Conservation (phyloP, 2,113 vertebrate species). For the Trinectes maculatus region DNA sequence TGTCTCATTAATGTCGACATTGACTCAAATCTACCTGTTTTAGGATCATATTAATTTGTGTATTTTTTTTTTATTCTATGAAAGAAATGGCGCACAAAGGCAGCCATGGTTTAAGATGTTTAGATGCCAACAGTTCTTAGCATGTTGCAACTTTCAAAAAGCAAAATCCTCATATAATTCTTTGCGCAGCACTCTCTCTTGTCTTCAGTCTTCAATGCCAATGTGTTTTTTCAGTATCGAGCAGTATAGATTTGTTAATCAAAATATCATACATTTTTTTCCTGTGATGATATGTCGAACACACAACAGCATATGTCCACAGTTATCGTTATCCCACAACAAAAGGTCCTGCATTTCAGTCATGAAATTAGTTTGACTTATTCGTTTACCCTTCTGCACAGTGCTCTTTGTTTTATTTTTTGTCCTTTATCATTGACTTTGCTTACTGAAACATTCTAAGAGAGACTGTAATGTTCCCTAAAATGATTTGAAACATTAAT, state of each 20-base stretch:
- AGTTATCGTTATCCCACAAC: conserved; percentile 26
- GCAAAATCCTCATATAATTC: not conserved
- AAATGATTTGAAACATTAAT: conserved; percentile 35
- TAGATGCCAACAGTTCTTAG: conserved; percentile 26
- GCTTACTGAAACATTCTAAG: conserved; percentile 19
- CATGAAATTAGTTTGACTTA: conserved; percentile 17
- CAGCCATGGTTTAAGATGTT: conserved; percentile 10
- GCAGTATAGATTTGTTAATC: conserved; percentile 8
- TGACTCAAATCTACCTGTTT: not conserved
- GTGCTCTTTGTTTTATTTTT: conserved; percentile 12
- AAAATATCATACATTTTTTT: conserved; percentile 16
- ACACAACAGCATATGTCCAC: conserved; percentile 19
- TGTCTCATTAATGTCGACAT: not conserved
- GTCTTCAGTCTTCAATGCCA: conserved; percentile 18
- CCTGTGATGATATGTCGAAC: conserved; percentile 1
- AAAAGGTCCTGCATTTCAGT: conserved; percentile 20
- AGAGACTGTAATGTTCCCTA: conserved; percentile 26
- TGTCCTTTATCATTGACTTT: conserved; percentile 13
- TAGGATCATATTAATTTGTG: not conserved
- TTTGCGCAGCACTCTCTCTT: conserved; percentile 21
- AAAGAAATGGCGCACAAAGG: not conserved
- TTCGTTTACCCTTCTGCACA: conserved; percentile 20
- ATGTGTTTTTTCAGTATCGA: conserved; percentile 11
- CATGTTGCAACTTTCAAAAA: conserved; percentile 1
- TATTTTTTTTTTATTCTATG: not conserved